phyloP scores from a whole-genome alignment of 1,140 invertebrate genomes.

The Gonatopus flavifemur region DNA sequence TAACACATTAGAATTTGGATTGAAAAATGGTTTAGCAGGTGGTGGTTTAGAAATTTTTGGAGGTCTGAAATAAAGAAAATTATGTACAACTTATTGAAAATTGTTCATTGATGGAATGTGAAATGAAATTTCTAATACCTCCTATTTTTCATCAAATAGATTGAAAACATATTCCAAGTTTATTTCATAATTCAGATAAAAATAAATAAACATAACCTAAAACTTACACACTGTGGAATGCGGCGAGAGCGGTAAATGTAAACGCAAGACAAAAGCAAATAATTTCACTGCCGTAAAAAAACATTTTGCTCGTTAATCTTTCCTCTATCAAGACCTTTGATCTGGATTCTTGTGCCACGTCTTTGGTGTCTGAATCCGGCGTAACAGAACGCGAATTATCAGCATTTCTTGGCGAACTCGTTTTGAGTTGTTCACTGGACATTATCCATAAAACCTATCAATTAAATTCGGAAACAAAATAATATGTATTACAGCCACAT shows the following conservation, averaged over 20 bases:
- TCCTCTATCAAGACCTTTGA: slow-evolving; percentile 32
- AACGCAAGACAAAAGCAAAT: slow-evolving; percentile 53
- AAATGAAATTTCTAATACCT: background rate
- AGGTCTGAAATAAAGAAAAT: slow-evolving; percentile 59
- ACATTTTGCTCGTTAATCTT: slow-evolving; percentile 48
- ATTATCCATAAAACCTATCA: slow-evolving; percentile 38
- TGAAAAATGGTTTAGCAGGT: slow-evolving; percentile 70
- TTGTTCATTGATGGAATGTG: background rate
- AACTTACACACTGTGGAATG: slow-evolving; percentile 57
- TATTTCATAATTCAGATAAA: background rate
- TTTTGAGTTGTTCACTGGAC: slow-evolving; percentile 33
- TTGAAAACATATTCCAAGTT: background rate
- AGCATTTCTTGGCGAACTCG: slow-evolving; percentile 37
- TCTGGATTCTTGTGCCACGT: slow-evolving; percentile 43
- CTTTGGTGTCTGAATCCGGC: slow-evolving; percentile 38
- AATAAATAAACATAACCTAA: slow-evolving; percentile 24
- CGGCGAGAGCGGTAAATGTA: slow-evolving; percentile 54
- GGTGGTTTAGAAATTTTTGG: slow-evolving; percentile 69
- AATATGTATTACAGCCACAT: too few relatives aligned
- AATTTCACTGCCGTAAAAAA: slow-evolving; percentile 49
- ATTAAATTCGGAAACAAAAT: background rate
- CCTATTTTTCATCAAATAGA: too few relatives aligned
- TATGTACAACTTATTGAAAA: too few relatives aligned
- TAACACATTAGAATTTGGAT: slow-evolving; percentile 63
- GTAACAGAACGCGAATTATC: slow-evolving; percentile 32